Evolutionary conservation across 2,797 vertebrate genomes (phyloP), one percentile per base, ranked within the genome.

Genomic region (Silurus lanzhouensis): DNA sequence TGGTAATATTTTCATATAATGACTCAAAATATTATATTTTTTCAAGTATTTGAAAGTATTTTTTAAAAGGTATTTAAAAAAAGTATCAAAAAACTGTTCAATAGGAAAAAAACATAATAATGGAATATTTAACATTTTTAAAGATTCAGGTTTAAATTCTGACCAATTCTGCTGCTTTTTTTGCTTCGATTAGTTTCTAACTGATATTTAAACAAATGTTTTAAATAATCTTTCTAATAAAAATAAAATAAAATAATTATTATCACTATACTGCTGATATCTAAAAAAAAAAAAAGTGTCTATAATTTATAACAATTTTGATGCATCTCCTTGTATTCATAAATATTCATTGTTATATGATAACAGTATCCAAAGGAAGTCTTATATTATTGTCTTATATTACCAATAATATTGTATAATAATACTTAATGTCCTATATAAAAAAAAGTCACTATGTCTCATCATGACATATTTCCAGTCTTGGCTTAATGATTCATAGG

Each of bases 351-450:
- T 12, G 7, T 57, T 58, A 31, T 4, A 58, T 58, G 17, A 77
- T 77, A 58, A 15, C 83, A 82, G 80, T 81, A 87, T 88, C 76
- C 57, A 82, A 61, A 83, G 85, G 44, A 74, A 66, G 48, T 31
- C 31, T 31, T 31, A 31, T 31, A 31, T 31, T 31, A 31, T 31
- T 48, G 25, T 9, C 22, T 1, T 52, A 22, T 27, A 52, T 52
- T 20, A 61, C 57, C 12, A 15, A 27, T 64, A 25, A 52, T 80
- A 48, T 13, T 80, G 61, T 64, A 19, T 79, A 87, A 22, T 83
- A 84, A 44, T 48, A 64, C 48, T 77, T 64, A 64, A 81, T 85
- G 83, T 86, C 27, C 55, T 82, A 77, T 88, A 46, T 64, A 79
- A 15, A 63, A 76, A 58, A 63, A 71, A 58, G 58, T 61, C 67